phyloP scores from a whole-genome alignment of 2,797 vertebrate genomes.

The Poecilia picta region DNA sequence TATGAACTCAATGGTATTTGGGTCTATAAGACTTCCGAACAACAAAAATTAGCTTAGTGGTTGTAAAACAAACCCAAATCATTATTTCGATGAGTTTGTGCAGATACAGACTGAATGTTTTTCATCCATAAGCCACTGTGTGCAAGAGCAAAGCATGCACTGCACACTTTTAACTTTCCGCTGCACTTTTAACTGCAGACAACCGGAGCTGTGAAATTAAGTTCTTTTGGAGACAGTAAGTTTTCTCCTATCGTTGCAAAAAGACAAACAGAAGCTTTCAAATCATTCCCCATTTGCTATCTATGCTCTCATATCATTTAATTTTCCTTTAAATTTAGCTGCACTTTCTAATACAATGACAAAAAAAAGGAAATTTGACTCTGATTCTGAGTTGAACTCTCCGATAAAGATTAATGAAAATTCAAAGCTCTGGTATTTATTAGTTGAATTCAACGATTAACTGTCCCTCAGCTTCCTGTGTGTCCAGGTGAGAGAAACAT shows the following conservation, averaged over 20 bases:
- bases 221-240: neutral
- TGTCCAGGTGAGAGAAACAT: neutral
- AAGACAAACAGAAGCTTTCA: neutral
- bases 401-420: neutral
- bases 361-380: too few relatives aligned
- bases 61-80: neutral
- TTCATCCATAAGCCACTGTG: neutral
- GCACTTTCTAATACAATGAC: too few relatives aligned
- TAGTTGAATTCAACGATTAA: neutral
- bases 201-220: neutral
- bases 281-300: neutral
- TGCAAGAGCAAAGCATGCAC: neutral
- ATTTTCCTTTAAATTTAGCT: too few relatives aligned
- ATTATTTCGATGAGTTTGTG: neutral
- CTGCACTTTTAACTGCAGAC: too few relatives aligned
- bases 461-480: neutral
- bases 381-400: too few relatives aligned
- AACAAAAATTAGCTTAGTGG: neutral
- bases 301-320: neutral
- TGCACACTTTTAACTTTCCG: neutral
- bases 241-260: neutral
- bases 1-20: neutral
- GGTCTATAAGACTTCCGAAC: neutral
- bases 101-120: neutral
- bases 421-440: neutral